phyloP scores from a whole-genome alignment of 2,888 invertebrate genomes.

The Parnassius orleans region DNA sequence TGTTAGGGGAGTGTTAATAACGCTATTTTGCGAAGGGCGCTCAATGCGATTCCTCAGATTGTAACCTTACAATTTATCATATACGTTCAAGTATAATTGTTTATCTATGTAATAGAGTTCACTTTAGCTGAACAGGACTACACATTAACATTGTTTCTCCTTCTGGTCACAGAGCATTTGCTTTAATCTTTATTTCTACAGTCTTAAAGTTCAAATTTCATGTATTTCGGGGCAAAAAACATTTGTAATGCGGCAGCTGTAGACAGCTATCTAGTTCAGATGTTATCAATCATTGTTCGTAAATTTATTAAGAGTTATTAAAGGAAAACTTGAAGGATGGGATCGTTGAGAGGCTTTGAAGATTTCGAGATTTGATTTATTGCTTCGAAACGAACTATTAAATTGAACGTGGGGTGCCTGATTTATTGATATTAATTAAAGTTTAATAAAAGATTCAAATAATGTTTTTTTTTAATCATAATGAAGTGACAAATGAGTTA shows the following conservation, averaged over 20 bases:
- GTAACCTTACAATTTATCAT: slow-evolving; percentile 15
- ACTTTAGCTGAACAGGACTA: slow-evolving; percentile 3
- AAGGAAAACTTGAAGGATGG: slow-evolving; percentile 52
- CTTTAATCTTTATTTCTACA: slow-evolving; percentile 20
- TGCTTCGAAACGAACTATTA: slow-evolving; percentile 9
- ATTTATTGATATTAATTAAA: neutral
- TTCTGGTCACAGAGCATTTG: neutral
- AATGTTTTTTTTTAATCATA: neutral
- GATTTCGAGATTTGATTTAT: slow-evolving; percentile 39
- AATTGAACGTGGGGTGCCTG: neutral
- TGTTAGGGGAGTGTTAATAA: slow-evolving; percentile 48
- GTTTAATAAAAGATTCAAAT: neutral
- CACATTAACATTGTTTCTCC: neutral
- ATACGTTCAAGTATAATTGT: slow-evolving; percentile 19
- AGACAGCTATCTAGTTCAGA: slow-evolving; percentile 39
- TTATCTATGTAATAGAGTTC: slow-evolving; percentile 12
- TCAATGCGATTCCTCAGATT: slow-evolving; percentile 40
- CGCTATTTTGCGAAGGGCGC: slow-evolving; percentile 46
- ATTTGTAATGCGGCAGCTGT: slow-evolving; percentile 32
- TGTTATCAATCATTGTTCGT: slow-evolving; percentile 63
- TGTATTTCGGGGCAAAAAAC: neutral
- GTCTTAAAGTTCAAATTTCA: slow-evolving; percentile 8
- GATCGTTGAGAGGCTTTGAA: slow-evolving; percentile 42
- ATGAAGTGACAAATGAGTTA: neutral
- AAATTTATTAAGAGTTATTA: slow-evolving; percentile 61